Evolutionary conservation across 2,888 invertebrate genomes (phyloP).

Genomic region (Lingula anatina): DNA sequence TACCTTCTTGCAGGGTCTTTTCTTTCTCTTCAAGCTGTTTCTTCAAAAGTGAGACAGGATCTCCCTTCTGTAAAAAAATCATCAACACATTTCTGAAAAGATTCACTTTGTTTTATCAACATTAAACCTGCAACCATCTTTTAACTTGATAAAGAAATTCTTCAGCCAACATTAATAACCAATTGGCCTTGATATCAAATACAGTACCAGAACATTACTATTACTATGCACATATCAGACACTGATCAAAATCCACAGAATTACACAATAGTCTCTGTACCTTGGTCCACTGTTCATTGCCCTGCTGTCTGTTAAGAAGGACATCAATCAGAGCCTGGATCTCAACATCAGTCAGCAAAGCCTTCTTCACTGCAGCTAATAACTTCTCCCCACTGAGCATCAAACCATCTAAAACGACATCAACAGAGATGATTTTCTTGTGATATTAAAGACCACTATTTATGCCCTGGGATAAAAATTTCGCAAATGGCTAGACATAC

Average conservation of each 20-base stretch:
- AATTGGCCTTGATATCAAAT: not conserved
- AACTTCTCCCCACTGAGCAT: no score
- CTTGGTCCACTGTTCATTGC: constrained; percentile 64
- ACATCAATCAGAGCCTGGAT: constrained; percentile 85
- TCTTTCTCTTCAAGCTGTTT: constrained; percentile 83
- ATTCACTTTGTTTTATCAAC: no score
- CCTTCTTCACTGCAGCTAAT: constrained; percentile 68
- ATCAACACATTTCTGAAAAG: no score
- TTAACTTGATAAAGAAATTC: not conserved
- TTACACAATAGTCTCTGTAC: no score
- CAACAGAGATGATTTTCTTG: no score
- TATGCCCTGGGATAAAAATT: no score
- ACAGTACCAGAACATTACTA: not conserved
- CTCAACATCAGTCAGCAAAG: constrained; percentile 78
- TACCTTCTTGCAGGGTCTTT: constrained; percentile 42
- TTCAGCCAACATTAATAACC: not conserved
- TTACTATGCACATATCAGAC: not conserved
- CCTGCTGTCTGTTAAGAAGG: constrained; percentile 74
- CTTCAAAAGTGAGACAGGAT: constrained; percentile 78
- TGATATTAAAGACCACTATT: no score
- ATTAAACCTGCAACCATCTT: no score
- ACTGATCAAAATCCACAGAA: no score
- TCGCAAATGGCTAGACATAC: no score
- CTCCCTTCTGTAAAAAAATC: constrained; percentile 63
- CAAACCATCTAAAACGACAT: no score